These are phyloP conservation scores for Sceliomorpha sp. DNA, from an alignment of 2,888 invertebrate genomes.

Conservation along the genomic window DNA sequence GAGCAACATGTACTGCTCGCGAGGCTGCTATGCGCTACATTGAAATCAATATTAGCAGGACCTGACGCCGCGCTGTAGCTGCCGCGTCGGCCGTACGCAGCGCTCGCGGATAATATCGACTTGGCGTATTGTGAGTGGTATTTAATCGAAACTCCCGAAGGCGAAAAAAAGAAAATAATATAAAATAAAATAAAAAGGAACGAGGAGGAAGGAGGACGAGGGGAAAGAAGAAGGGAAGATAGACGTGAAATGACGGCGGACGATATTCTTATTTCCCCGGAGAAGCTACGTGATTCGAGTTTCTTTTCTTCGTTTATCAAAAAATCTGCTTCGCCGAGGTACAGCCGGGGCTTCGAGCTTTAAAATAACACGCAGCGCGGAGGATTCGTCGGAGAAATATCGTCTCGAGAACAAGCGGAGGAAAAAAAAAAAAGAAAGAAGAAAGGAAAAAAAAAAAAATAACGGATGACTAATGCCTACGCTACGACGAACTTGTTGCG, in stretches of 20 bases:
- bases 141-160: constrained; percentile 35
- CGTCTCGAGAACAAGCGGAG: constrained; percentile 11
- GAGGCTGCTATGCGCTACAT: constrained; percentile 20
- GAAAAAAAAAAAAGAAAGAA: constrained; percentile 8
- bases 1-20: constrained; percentile 24
- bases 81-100: constrained; percentile 3
- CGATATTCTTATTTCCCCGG: constrained; percentile 54
- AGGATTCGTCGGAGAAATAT: constrained; percentile 31
- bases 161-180: constrained; percentile 56
- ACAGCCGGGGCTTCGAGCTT: constrained; percentile 31
- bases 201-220: constrained; percentile 27
- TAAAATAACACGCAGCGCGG: constrained; percentile 38
- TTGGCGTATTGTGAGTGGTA: constrained; percentile 22
- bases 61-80: constrained; percentile 29
- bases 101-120: constrained; percentile 18
- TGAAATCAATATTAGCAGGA: constrained; percentile 52
- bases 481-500: constrained; percentile 49
- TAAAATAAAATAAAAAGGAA: constrained; percentile 34
- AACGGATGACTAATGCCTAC: constrained; percentile 51
- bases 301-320: constrained; percentile 38
- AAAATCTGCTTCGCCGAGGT: constrained; percentile 30
- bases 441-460: constrained; percentile 30
- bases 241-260: constrained; percentile 29
- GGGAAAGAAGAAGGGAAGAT: constrained; percentile 18
- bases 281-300: constrained; percentile 49